Evolutionary conservation across 2,113 vertebrate genomes (phyloP), one percentile per base, ranked within the genome.

Genomic region (Dasypus novemcinctus): DNA sequence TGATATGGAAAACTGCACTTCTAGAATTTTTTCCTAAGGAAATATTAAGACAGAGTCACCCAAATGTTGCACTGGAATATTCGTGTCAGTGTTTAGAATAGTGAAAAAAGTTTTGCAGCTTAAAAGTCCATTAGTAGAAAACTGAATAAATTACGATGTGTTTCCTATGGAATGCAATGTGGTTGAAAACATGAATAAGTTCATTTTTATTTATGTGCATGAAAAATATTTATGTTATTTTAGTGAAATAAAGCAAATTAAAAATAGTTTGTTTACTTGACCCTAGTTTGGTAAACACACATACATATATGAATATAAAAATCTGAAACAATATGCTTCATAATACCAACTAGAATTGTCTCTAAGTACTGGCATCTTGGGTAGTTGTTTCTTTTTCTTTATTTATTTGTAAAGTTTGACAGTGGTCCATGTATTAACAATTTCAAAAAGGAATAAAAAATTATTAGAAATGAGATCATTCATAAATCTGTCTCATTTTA

Each of bases 201-300:
- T 94, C 27, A 66, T 72, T 80, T 96, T 69, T 68, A 79, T 90
- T 88, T 81, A 23, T 81, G 20, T 76, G 33, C 33, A 86, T 92
- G 88, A 41, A 85, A 88, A 59, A 88, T 63, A 10, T 31, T 89
- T 46, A 29, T 82, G 41, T 66, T 95, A 23, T 83, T 79, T 94
- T 68, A 83, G 63, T 63, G 12, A 79, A 94, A 83, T n/a, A 80
- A n/a, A 87, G 3, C 5, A 80, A 84, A 64, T 36, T 81, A 59
- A 78, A 33, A 66, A 8, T 17, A 21, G 14, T 71, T 84, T 87
- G 33, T 63, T 89, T 85, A 85, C 36, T 18, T 66, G 64, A 74
- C 61, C 12, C 49, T 84, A 64, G 4, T 57, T 87, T 90, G 41
- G 64, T 79, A 57, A 83, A 74, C 59, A 90, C 13, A 90, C 21